A percentile compares a stretch with the other conserved stretches of the same genome.
Conservation (phyloP, 2,888 invertebrate species). For the Anaspis maculata region DNA sequence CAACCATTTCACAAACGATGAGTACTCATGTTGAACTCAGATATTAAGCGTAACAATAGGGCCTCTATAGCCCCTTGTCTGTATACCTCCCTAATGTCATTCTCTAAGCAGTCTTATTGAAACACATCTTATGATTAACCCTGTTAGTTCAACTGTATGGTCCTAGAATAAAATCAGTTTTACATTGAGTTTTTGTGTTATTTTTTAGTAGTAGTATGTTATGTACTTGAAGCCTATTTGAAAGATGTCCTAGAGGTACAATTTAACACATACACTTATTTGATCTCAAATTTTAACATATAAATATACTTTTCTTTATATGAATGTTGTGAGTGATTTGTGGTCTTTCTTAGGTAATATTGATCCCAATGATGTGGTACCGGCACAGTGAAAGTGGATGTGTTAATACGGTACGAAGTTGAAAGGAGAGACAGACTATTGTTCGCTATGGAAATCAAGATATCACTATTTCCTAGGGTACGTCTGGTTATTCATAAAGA, state of each 20-base stretch:
- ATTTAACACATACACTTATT: constrained; percentile 15
- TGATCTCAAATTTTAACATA: constrained; percentile 6
- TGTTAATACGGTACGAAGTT: constrained; percentile 10
- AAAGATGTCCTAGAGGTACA: no score
- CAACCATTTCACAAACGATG: constrained; percentile 41
- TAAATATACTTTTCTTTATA: no score
- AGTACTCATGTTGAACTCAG: constrained; percentile 41
- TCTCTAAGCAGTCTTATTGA: constrained; percentile 40
- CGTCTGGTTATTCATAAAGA: constrained; percentile 8
- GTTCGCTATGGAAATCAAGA: no score
- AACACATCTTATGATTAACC: constrained; percentile 38
- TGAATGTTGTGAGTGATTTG: no score
- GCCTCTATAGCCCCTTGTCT: constrained; percentile 25
- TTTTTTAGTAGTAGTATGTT: constrained; percentile 2
- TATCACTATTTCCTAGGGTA: constrained; percentile 10
- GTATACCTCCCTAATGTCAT: constrained; percentile 38
- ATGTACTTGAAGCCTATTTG: constrained; percentile 5
- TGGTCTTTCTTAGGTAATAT: constrained; percentile 7
- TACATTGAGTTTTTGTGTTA: constrained; percentile 7
- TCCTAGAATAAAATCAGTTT: constrained; percentile 24
- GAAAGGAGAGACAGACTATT: constrained; percentile 16
- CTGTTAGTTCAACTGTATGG: constrained; percentile 38
- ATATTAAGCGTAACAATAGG: constrained; percentile 40
- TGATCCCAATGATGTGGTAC: constrained; percentile 13
- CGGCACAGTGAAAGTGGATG: constrained; percentile 12